Conservation (phyloP, 2,888 invertebrate species). For the Oscheius myriophilus region DNA sequence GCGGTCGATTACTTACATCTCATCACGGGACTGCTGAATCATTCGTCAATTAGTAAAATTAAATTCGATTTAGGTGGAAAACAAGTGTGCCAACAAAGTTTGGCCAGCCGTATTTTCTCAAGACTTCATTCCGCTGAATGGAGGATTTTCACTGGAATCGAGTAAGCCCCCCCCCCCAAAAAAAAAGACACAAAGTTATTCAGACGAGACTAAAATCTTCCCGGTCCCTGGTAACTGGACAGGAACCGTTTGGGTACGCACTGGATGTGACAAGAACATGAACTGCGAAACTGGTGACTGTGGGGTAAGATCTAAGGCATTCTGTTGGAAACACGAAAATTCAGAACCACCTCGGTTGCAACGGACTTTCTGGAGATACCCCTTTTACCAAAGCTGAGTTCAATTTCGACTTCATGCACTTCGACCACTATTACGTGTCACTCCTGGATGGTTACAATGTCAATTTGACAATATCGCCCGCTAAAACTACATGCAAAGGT, state of each 20-base stretch:
- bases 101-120: conserved; percentile 3
- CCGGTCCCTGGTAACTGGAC: conserved; percentile 15
- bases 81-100: conserved; percentile 8
- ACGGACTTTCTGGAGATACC: conserved; percentile 11
- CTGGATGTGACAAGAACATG: conserved; percentile 17
- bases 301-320: background rate
- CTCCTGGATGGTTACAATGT: conserved; percentile 20
- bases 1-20: too few species aligned
- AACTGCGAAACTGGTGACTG: conserved; percentile 18
- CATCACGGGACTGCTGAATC: too few species aligned
- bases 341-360: conserved; percentile 15
- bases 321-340: background rate
- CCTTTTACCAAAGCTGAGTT: conserved; percentile 13
- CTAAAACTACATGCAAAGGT: too few species aligned
- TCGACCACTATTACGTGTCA: conserved; percentile 13
- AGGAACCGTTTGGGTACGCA: conserved; percentile 18
- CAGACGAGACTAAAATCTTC: background rate
- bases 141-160: conserved; percentile 17
- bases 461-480: conserved; percentile 11
- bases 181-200: background rate
- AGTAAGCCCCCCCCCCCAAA: background rate
- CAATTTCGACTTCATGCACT: background rate
- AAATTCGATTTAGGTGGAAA: conserved; percentile 12
- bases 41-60: too few species aligned
- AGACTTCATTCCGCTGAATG: background rate